Evolutionary conservation across 1,140 invertebrate genomes (phyloP), one percentile per base, ranked within the genome.

Genomic region (Drosophila chauvacae): DNA sequence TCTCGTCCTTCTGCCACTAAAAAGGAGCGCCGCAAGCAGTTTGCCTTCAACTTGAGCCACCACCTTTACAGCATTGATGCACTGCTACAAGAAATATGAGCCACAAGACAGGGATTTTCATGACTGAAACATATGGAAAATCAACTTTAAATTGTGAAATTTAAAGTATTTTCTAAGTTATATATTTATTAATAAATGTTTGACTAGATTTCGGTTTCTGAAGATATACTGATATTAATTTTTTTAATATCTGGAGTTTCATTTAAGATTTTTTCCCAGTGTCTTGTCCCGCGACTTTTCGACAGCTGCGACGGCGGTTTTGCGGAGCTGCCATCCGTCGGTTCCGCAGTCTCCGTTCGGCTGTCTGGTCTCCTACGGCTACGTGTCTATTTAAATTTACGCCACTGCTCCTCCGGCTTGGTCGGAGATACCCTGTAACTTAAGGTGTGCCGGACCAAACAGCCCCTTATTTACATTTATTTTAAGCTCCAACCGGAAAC

Each of bases 301-400:
- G 13, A 37, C 7, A 14, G 18, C 51, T 33, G 51, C 18, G 13
- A 55, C 44, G 41, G 59, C 64, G 50, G 69, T 68, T 75, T 65
- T 63, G 28, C n/a, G 45, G 14, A 64, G 39, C 55, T 41, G 37
- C 18, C 30, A 41, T n/a, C 41, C 63, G 18, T 45, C 30, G 18
- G 63, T 20, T 20, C 30, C 14, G 60, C 51, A 71, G 69, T 71
- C 80, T 75, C 51, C 70, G 69, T 65, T 78, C 74, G 55, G 59
- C 50, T 66, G 62, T 60, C 64, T 73, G 69, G n/a, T 47, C 42
- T 48, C 48, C 23, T 23, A 23, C 23, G 63, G 26, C 45, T 71
- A 81, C 72, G 79, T 81, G 72, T 77, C 78, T 81, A 65, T 72
- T 81, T 53, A 60, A 76, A 81, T 76, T 57, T 35, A 18, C 45